Base-by-base conservation (phyloP, 2,888 invertebrate genomes). In the Athalia rosae region DNA sequence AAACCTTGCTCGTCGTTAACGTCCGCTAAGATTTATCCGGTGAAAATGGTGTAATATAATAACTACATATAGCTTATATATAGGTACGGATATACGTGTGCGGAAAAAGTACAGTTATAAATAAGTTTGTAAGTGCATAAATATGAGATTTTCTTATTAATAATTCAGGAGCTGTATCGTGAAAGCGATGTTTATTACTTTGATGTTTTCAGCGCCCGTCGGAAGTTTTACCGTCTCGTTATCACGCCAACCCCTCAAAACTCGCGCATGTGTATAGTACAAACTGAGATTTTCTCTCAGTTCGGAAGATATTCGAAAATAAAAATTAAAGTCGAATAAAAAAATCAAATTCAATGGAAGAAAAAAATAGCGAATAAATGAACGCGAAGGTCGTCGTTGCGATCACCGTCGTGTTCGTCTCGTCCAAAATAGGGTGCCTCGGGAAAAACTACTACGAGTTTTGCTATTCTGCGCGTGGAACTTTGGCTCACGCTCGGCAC, bases 401-500 rank as follows among this genome's bases (percentile, higher is more conserved):
- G 71, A 71, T 71, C 13, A 28, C 28, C 28, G 28, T 28, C 28
- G 28, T 28, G 28, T 28, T 28, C 28, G 28, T 58, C 41, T 43
- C 71, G 53, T 11, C n/a, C 13, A 58, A n/a, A 11, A 45, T 71
- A 45, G 58, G 4, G 45, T 28, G 8, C 15, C 41, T 13, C 13
- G 45, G 58, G 58, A 71, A 71, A 58, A 71, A 45, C 58, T 45
- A 71, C 58, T 45, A 43, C 58, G 15, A 71, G 13, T 15, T 58
- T 58, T 58, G 56, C 58, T 71, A 45, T 71, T 71, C 71, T 45
- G 71, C 58, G 58, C 58, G 71, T 71, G 43, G 56, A 43, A 56
- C 45, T 58, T 43, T 13, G 56, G 71, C 56, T 53, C 67, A 1
- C 28, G 8, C 50, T 67, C 48, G 28, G 47, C 67, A 58, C 71